Conservation (phyloP, 2,888 invertebrate genomes). For the Heliconius erato region DNA sequence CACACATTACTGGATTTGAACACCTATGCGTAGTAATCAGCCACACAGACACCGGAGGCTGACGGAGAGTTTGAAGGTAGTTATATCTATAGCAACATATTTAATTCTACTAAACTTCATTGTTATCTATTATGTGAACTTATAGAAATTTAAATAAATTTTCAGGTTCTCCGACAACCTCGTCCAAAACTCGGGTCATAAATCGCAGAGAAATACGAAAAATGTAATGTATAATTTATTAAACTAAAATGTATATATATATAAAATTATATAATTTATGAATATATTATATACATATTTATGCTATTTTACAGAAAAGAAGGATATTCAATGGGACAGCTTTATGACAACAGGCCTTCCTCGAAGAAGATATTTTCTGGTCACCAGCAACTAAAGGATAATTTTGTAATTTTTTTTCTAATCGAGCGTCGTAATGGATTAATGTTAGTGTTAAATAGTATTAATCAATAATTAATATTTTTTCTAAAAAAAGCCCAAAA, state of each 20-base stretch:
- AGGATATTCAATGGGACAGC: neutral
- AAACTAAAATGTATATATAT: too few species aligned
- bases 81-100: too few species aligned
- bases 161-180: slow-evolving; percentile 11
- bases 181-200: neutral
- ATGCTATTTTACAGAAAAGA: neutral
- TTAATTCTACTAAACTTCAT: too few species aligned
- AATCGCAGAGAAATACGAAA: neutral
- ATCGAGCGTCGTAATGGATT: neutral
- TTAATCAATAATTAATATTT: neutral
- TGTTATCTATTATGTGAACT: neutral
- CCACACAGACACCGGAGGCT: slow-evolving; percentile 7
- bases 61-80: slow-evolving; percentile 21
- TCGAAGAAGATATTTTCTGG: slow-evolving; percentile 6
- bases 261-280: too few species aligned
- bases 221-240: neutral
- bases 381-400: neutral
- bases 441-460: slow-evolving; percentile 12
- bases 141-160: neutral
- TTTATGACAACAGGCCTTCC: slow-evolving; percentile 8
- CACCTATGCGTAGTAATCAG: neutral
- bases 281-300: neutral
- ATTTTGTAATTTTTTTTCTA: neutral
- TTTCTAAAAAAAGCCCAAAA: neutral
- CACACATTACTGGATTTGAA: neutral